Evolutionary conservation across 1,140 invertebrate genomes (phyloP).

Genomic region (Aphis gossypii): DNA sequence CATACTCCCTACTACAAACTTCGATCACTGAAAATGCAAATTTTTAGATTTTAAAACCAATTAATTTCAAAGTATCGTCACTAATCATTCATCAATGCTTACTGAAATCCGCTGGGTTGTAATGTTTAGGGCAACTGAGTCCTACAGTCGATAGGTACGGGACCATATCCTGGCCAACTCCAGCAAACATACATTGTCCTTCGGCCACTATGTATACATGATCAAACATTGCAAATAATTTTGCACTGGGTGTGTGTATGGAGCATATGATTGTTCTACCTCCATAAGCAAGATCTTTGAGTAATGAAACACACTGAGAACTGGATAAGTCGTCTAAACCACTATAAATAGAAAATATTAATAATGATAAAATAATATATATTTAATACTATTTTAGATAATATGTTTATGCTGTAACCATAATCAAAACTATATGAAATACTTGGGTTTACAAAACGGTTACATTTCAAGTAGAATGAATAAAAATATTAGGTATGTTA

Average conservation of each 20-base stretch:
- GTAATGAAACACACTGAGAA: constrained; percentile 75
- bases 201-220: constrained; percentile 77
- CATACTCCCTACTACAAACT: constrained; percentile 79
- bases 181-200: constrained; percentile 80
- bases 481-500: background rate
- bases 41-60: background rate
- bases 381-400: background rate
- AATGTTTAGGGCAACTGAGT: constrained; percentile 76
- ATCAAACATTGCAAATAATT: constrained; percentile 78
- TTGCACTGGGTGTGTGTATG: constrained; percentile 88
- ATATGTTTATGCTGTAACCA: background rate
- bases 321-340: constrained; percentile 81
- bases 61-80: background rate
- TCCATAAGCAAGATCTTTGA: constrained; percentile 79
- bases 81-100: constrained; percentile 63
- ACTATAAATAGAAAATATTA: constrained; percentile 65
- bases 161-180: constrained; percentile 72
- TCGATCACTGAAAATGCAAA: constrained; percentile 73
- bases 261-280: constrained; percentile 90
- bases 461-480: background rate
- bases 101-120: constrained; percentile 86
- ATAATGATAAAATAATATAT: background rate
- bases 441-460: background rate
- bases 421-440: background rate
- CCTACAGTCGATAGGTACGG: constrained; percentile 73